These are phyloP conservation scores for Parauchenoglanis ngamensis DNA, from an alignment of 2,797 vertebrate species.

Conservation along the genomic window DNA sequence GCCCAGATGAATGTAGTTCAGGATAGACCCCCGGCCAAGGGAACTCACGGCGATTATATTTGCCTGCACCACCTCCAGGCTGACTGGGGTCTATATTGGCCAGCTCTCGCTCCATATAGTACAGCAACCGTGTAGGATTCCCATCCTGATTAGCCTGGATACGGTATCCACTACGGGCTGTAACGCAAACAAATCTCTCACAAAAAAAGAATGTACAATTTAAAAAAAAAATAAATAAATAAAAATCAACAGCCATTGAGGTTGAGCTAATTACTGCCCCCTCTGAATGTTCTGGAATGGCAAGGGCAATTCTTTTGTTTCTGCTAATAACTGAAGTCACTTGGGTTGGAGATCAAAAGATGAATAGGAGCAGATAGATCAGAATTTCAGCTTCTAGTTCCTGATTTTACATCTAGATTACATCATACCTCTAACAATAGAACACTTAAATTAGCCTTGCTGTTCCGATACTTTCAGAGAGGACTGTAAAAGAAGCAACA, in stretches of 20 bases:
- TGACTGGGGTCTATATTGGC: conserved; percentile 86
- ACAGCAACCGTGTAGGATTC: conserved; percentile 87
- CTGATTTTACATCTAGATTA: background rate
- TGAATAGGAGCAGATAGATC: background rate
- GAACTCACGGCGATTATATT: conserved; percentile 80
- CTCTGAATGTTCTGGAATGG: background rate
- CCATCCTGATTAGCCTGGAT: conserved; percentile 89
- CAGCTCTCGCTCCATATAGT: conserved; percentile 90
- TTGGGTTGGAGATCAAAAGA: background rate
- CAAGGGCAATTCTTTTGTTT: background rate
- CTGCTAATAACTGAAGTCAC: background rate
- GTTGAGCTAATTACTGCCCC: too few relatives aligned
- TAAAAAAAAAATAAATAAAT: background rate
- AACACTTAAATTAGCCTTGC: background rate
- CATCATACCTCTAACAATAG: too few relatives aligned
- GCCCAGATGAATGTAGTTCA: background rate
- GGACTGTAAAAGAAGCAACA: background rate
- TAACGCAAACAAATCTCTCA: background rate
- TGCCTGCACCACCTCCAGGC: conserved; percentile 69
- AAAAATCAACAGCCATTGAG: background rate
- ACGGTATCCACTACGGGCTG: conserved; percentile 87
- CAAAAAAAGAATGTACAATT: background rate
- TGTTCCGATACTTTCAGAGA: background rate
- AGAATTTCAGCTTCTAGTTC: background rate
- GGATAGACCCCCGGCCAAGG: conserved; percentile 17